phyloP scores from a whole-genome alignment of 1,140 invertebrate genomes.

The Macrobrachium rosenbergii region DNA sequence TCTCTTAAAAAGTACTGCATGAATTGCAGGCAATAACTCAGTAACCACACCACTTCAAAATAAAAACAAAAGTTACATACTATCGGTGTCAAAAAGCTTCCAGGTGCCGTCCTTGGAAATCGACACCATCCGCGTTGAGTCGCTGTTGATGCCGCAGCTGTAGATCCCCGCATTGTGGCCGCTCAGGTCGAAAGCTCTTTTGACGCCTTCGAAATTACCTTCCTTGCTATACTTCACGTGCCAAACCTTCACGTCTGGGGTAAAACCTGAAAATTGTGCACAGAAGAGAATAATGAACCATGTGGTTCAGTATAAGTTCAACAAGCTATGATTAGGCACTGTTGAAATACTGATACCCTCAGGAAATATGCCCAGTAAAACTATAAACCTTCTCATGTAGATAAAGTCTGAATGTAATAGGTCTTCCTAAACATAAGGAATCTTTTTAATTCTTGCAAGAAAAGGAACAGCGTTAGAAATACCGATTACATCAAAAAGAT shows the following conservation, averaged over 20 bases:
- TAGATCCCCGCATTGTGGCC: slow-evolving; percentile 88
- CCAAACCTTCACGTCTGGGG: slow-evolving; percentile 89
- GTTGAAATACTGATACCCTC: too few relatives aligned
- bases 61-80: slow-evolving; percentile 71
- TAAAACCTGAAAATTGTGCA: slow-evolving; percentile 77
- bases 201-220: slow-evolving; percentile 82
- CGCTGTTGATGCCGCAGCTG: slow-evolving; percentile 83
- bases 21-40: background rate
- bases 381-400: too few relatives aligned
- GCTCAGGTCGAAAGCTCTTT: slow-evolving; percentile 82
- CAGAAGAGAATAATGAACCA: background rate
- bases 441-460: too few relatives aligned
- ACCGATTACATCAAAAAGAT: too few relatives aligned
- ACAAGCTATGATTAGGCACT: too few relatives aligned
- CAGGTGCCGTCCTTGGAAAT: slow-evolving; percentile 91
- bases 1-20: background rate
- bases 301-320: background rate
- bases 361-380: too few relatives aligned
- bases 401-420: too few relatives aligned
- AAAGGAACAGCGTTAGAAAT: too few relatives aligned
- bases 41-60: background rate
- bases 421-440: too few relatives aligned
- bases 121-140: slow-evolving; percentile 85
- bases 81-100: slow-evolving; percentile 87
- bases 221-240: slow-evolving; percentile 83